Evolutionary conservation across 2,888 invertebrate species (phyloP), one percentile per base, ranked within the genome.

Genomic region (Eupithecia centaureata): DNA sequence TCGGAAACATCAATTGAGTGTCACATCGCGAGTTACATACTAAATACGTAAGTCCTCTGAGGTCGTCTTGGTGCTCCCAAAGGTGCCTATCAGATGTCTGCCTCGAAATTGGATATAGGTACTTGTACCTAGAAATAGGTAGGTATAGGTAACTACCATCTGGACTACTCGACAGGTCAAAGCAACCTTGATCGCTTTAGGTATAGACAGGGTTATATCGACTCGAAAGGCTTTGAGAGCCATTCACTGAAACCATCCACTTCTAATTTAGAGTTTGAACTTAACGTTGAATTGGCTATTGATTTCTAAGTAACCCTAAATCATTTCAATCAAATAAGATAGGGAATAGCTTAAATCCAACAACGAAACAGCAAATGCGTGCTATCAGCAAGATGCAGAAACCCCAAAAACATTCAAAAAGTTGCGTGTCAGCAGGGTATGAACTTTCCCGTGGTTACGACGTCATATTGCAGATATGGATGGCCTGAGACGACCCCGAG

Each of bases 1-100:
- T 90, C 87, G 89, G 87, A 87, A 90, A 89, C 89, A 89, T 89
- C 90, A 89, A 89, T 89, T 87, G 90, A 88, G 90, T 87, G 89
- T 86, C 82, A 87, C 83, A 82, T 78, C 85, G 84, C 85, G 84
- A 77, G 82, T 68, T 82, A 82, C 90, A 90, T 91, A 90, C 89
- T 89, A 90, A 91, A 85, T 79, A 81, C 79, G 72, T 66, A 65
- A 56, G 64, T 51, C 62, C 66, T 68, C 72, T 33, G 68, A 72
- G 75, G 72, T 69, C 61, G 63, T 65, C 64, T 62, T 38, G 60
- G 62, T 63, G 62, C 47, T 27, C 61, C 59, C 65, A 30, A 69
- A 67, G 71, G 64, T 68, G 51, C 63, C 65, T 70, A 71, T 64
- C 67, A 62, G 65, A 71, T 59, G 63, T 60, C 65, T 65, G 63